Conservation (phyloP, 2,113 vertebrate species). For the Furnarius figulus region DNA sequence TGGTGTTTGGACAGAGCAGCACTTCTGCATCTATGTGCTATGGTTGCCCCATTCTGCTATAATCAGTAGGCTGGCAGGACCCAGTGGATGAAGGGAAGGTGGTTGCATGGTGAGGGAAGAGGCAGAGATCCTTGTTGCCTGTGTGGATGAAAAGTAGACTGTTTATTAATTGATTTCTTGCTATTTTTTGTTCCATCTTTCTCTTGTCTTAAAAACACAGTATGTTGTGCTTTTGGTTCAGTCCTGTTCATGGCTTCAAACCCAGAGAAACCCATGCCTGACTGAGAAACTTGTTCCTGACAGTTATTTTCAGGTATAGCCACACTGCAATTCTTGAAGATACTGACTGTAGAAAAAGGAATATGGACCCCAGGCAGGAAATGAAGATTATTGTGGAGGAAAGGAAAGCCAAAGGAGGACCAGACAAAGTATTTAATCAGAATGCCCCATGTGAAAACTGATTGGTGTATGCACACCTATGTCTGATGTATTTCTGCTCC, state of each 20-base stretch:
- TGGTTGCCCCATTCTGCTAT: not conserved
- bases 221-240: not conserved
- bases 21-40: accelerated
- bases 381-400: not conserved
- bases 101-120: not conserved
- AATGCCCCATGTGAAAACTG: not conserved
- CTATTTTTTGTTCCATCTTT: not conserved
- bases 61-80: not conserved
- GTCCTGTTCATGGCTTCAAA: not conserved
- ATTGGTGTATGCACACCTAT: accelerated
- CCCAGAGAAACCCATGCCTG: not conserved
- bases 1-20: not conserved
- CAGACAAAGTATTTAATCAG: not conserved
- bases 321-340: not conserved
- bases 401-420: not conserved
- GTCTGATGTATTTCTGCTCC: not conserved
- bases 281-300: not conserved
- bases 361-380: not conserved
- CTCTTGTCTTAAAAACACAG: not conserved
- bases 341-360: not conserved
- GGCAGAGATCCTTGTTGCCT: not conserved
- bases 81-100: not conserved
- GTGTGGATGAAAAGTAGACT: not conserved
- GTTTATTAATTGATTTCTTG: not conserved
- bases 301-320: not conserved